Percentiles rank a stretch among this genome's conserved stretches.
Evolutionary conservation across 2,797 vertebrate genomes (phyloP).

Genomic region (Phataginus tetradactyla): DNA sequence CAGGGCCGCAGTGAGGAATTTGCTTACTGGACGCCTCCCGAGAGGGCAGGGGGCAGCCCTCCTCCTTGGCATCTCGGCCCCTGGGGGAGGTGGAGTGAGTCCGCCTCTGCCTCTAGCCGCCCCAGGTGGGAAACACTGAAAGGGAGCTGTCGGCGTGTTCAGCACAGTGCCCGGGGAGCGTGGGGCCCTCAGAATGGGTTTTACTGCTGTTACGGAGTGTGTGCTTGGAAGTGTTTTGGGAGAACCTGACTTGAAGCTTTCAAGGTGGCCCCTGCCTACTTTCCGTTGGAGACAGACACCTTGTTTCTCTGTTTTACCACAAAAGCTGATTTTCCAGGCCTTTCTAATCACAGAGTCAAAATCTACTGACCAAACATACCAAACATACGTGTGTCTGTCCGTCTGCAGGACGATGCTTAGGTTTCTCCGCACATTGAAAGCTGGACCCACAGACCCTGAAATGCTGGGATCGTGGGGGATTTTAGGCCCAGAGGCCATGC

Average conservation of each 20-base stretch:
- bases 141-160: background rate
- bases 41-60: rapidly evolving
- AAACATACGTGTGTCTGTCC: background rate
- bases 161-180: background rate
- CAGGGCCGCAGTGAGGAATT: no score
- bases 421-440: background rate
- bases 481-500: no score
- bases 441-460: no score
- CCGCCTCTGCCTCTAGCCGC: no score
- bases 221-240: background rate
- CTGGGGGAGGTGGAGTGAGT: rapidly evolving
- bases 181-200: background rate
- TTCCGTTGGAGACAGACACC: background rate
- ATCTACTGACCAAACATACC: background rate
- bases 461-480: background rate
- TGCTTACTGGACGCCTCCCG: rapidly evolving
- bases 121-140: background rate
- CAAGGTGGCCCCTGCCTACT: background rate
- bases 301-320: background rate
- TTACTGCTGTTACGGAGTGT: background rate
- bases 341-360: background rate
- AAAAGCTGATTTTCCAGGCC: background rate
- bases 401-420: background rate
- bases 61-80: background rate
- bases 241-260: background rate